Base-by-base conservation (phyloP, 2,113 vertebrate genomes). In the Chrysemys picta region DNA sequence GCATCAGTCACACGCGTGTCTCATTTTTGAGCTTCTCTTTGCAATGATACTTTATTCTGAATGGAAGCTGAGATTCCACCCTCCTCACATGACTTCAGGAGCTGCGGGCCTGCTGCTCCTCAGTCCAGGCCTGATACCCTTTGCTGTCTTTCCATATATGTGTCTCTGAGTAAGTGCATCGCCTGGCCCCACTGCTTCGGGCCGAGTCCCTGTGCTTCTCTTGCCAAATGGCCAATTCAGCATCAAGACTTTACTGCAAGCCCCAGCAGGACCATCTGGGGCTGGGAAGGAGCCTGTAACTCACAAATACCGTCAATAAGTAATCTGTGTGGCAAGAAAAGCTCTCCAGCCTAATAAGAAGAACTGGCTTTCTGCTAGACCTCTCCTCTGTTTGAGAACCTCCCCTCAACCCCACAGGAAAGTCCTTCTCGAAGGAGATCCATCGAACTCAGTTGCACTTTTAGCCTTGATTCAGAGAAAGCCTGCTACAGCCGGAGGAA, bases 391-490 rank as follows among this genome's bases (percentile, higher is more conserved):
- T 82, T 21, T 57, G 42, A 49, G 13, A 29, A 21, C 80, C 65
- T 6, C 8, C 0, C 42, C 42, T 52, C 21, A 24, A 35, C 21
- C 14, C 49, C 38, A 27, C 50, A 88, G 69, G 57, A 80, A 80
- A 92, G 9, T 29, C n/a, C 35, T 85, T 2, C 53, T n/a, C 17
- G 3, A 38, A 49, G 7, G 50, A 12, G 62, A 22, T 10, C 42
- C 2, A 82, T 22, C 42, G 31, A 59, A 49, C 79, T 72, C 6
- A 45, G 5, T n/a, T 0, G 0, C 1, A 10, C 49, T 45, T 82
- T n/a, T 29, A 29, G 38, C 50, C 3, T 0, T 1, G 31, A n/a
- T 84, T 53, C 1, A 35, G 65, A 29, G 0, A 35, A 83, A 81
- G 17, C 50, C 19, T 24, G 50, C n/a, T 81, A 35, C 80, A n/a